phyloP scores from a whole-genome alignment of 2,888 invertebrate genomes.

The Galeopsomyia nigrocyanea region DNA sequence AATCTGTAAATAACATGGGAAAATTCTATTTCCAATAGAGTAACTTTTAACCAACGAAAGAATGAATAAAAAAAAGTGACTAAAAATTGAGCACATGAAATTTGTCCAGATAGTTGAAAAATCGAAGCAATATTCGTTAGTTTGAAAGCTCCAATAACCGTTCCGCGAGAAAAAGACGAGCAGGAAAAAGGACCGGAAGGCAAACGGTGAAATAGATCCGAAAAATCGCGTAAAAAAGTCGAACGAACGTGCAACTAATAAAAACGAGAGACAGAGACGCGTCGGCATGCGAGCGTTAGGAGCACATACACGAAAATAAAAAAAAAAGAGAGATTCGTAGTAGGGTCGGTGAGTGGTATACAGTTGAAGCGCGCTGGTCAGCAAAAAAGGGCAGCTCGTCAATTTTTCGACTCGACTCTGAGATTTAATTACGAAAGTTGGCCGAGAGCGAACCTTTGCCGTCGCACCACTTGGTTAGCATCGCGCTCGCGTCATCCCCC shows the following conservation, averaged over 20 bases:
- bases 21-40: too few relatives aligned
- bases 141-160: not conserved
- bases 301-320: not conserved
- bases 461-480: too few relatives aligned
- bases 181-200: not conserved
- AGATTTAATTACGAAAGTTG: slow-evolving; percentile 51
- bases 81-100: too few relatives aligned
- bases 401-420: slow-evolving; percentile 44
- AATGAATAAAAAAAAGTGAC: too few relatives aligned
- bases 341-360: slow-evolving; percentile 7
- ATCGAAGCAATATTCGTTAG: not conserved
- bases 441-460: slow-evolving; percentile 27
- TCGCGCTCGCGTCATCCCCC: slow-evolving; percentile 23
- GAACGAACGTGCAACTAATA: slow-evolving; percentile 11
- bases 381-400: slow-evolving; percentile 31
- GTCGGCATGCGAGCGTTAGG: not conserved
- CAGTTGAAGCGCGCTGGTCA: slow-evolving; percentile 11
- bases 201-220: slow-evolving; percentile 1
- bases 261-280: slow-evolving; percentile 13
- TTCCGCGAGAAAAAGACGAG: not conserved
- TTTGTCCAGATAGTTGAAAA: too few relatives aligned
- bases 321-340: too few relatives aligned
- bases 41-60: too few relatives aligned
- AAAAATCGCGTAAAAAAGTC: slow-evolving; percentile 39
- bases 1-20: too few relatives aligned